Evolutionary conservation across 2,113 vertebrate genomes (phyloP).

Genomic region (Pygoscelis antarcticus): DNA sequence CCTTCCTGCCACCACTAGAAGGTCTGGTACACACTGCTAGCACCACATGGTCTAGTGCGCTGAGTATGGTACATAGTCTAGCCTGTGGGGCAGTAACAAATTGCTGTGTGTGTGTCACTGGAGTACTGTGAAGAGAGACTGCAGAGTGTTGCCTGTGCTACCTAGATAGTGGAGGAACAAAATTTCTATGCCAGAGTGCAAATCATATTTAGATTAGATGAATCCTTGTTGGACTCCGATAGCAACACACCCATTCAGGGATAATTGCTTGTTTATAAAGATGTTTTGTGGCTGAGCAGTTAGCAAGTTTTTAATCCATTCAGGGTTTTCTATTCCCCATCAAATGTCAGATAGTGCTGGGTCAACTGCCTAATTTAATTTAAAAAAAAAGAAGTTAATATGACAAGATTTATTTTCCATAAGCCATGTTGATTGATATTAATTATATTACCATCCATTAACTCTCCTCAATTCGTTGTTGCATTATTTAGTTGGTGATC

Average conservation of each 20-base stretch:
- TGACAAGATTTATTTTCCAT: slow-evolving; percentile 13
- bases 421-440: neutral
- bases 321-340: neutral
- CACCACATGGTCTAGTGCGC: rapidly evolving
- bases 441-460: neutral
- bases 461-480: neutral
- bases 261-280: neutral
- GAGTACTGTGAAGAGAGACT: neutral
- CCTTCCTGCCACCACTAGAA: neutral
- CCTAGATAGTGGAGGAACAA: neutral
- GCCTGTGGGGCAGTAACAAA: neutral
- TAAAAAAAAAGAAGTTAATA: neutral
- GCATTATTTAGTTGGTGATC: neutral
- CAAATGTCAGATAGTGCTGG: neutral
- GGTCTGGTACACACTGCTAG: neutral
- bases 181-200: neutral
- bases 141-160: neutral
- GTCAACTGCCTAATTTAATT: neutral
- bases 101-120: neutral
- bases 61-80: rapidly evolving
- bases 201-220: neutral
- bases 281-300: neutral
- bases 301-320: neutral
- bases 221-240: neutral
- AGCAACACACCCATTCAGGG: neutral